Evolutionary conservation across 2,113 vertebrate genomes (phyloP).

Genomic region (Rousettus leschenaultii): DNA sequence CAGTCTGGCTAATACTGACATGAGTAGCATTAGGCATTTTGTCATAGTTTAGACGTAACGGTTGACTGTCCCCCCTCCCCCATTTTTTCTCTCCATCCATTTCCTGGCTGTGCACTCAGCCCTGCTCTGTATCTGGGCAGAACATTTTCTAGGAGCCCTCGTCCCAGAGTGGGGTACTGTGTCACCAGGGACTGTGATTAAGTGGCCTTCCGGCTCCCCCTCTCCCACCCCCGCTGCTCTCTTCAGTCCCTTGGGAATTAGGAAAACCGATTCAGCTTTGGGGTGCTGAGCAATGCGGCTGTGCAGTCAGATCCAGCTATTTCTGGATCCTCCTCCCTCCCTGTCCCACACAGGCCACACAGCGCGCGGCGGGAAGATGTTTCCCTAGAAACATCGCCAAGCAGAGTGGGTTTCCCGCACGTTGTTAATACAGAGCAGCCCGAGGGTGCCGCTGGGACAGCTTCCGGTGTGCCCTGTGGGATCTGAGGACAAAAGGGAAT

Average conservation of each 20-base stretch:
- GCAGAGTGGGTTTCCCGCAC: constrained; percentile 17
- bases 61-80: background rate
- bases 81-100: background rate
- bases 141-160: background rate
- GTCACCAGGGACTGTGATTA: background rate
- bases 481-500: background rate
- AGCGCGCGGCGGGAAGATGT: constrained; percentile 51
- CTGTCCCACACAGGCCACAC: constrained; percentile 49
- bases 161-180: background rate
- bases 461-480: background rate
- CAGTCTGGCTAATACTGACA: background rate
- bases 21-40: background rate
- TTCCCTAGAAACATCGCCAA: constrained; percentile 70
- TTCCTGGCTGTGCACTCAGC: background rate
- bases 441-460: constrained; percentile 28
- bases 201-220: background rate
- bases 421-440: constrained; percentile 13
- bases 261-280: constrained; percentile 68
- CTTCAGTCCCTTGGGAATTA: constrained; percentile 40
- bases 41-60: background rate
- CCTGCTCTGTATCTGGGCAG: background rate
- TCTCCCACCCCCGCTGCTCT: background rate
- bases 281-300: constrained; percentile 62
- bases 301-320: constrained; percentile 64
- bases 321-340: constrained; percentile 73